These are phyloP conservation scores for Notothenia coriiceps DNA, from an alignment of 2,113 vertebrate species.

Conservation along the genomic window DNA sequence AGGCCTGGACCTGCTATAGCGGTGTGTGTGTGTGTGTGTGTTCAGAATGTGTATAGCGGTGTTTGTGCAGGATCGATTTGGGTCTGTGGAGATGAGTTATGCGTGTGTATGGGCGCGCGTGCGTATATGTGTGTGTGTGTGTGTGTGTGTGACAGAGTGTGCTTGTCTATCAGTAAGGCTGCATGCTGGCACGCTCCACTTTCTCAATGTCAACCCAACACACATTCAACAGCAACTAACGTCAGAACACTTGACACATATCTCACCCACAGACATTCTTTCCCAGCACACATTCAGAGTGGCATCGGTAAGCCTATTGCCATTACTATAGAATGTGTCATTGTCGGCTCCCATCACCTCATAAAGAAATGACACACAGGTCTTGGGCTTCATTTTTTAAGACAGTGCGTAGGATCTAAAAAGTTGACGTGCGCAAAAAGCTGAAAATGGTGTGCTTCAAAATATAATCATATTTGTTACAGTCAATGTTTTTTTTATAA, in stretches of 20 bases:
- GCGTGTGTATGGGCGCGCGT: not conserved
- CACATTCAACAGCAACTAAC: constrained; percentile 64
- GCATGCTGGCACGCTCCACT: constrained; percentile 57
- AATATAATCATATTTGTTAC: not conserved
- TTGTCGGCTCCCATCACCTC: constrained; percentile 47
- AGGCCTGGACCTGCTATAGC: constrained; percentile 50
- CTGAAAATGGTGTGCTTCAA: too few relatives aligned
- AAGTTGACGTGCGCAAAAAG: too few relatives aligned
- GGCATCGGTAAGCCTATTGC: constrained; percentile 46
- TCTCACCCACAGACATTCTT: constrained; percentile 60
- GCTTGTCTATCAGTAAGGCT: constrained; percentile 52
- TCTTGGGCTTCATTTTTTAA: not conserved
- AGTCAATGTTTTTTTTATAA: not conserved
- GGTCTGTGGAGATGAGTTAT: constrained; percentile 31
- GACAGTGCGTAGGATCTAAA: too few relatives aligned
- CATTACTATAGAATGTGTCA: constrained; percentile 54
- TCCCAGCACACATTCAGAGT: constrained; percentile 41
- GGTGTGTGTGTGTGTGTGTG: constrained; percentile 34
- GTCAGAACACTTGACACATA: constrained; percentile 69
- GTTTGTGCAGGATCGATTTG: constrained; percentile 41
- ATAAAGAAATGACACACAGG: constrained; percentile 22
- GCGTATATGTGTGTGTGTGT: not conserved
- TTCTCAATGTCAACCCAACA: constrained; percentile 69
- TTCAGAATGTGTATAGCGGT: constrained; percentile 25
- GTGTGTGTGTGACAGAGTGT: constrained; percentile 21